phyloP scores from a whole-genome alignment of 23 tunicate genomes.

The Halocynthia aurantium region DNA sequence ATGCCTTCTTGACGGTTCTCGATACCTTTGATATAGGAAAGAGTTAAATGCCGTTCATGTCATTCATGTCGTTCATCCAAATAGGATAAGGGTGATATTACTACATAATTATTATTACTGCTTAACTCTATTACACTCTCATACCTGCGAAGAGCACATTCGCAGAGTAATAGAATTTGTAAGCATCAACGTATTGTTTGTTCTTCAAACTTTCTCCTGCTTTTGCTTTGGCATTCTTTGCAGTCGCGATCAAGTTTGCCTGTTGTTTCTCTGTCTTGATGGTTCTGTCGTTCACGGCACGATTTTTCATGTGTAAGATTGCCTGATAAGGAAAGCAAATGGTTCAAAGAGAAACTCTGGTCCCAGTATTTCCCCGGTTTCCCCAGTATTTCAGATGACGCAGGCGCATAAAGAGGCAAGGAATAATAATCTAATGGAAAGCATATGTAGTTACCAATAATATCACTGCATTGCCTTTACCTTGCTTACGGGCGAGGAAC shows the following conservation, averaged over 20 bases:
- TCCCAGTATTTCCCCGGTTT: too few relatives aligned
- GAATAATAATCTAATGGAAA: too few relatives aligned
- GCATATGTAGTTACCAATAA: too few relatives aligned
- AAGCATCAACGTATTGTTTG: slow-evolving; percentile 35
- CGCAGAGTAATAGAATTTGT: slow-evolving; percentile 32
- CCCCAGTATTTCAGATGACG: too few relatives aligned
- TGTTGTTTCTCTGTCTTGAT: slow-evolving; percentile 52
- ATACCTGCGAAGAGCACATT: slow-evolving; percentile 38
- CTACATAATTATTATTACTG: too few relatives aligned
- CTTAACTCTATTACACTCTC: not conserved
- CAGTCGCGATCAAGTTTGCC: slow-evolving; percentile 37
- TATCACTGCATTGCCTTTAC: too few relatives aligned
- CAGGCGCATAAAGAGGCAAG: too few relatives aligned
- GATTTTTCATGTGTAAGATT: slow-evolving; percentile 31
- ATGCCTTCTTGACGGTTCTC: slow-evolving; percentile 40
- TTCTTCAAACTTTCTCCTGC: slow-evolving; percentile 62
- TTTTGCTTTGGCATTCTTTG: slow-evolving; percentile 57
- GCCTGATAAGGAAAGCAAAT: slow-evolving; percentile 1
- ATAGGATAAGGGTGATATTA: too few relatives aligned
- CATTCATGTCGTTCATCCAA: too few relatives aligned
- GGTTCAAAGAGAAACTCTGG: too few relatives aligned
- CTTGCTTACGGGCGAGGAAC: too few relatives aligned
- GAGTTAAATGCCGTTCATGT: too few relatives aligned
- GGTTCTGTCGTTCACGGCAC: slow-evolving; percentile 30
- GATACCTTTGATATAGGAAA: slow-evolving; percentile 2